Percentiles rank a stretch among this genome's conserved stretches.
Evolutionary conservation across 1,140 invertebrate genomes (phyloP).

Genomic region (Argopecten irradians): DNA sequence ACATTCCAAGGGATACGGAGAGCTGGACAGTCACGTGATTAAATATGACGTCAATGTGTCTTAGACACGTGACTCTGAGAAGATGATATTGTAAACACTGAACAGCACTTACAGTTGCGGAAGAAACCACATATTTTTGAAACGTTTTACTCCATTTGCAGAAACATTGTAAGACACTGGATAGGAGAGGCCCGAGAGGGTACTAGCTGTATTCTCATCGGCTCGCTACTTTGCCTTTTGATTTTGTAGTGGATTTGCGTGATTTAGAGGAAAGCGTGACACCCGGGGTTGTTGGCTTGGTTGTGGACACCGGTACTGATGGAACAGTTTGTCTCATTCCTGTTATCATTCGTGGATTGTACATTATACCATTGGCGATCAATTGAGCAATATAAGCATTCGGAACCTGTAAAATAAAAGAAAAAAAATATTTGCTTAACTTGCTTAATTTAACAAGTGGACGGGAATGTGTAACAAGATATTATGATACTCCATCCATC

Average conservation of each 20-base stretch:
- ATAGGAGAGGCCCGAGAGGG: not conserved
- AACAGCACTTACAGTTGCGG: not conserved
- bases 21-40: not conserved
- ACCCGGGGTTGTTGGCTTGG: not conserved
- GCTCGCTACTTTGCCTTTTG: not conserved
- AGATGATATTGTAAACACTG: not conserved
- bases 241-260: not conserved
- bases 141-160: not conserved
- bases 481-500: too few species aligned
- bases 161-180: conserved; percentile 15
- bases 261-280: not conserved
- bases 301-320: not conserved
- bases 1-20: not conserved
- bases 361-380: conserved; percentile 3
- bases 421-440: too few species aligned
- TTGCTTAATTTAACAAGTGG: too few species aligned
- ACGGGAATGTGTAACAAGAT: too few species aligned
- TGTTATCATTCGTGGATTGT: not conserved
- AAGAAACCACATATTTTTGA: not conserved
- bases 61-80: not conserved
- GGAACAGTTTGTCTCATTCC: not conserved
- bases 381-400: not conserved
- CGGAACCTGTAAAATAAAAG: not conserved
- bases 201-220: not conserved
- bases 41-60: not conserved